A percentile compares a stretch with the other conserved stretches of the same genome.
Evolutionary conservation across 2,113 vertebrate genomes (phyloP).

Genomic region (Shinisaurus crocodilurus): DNA sequence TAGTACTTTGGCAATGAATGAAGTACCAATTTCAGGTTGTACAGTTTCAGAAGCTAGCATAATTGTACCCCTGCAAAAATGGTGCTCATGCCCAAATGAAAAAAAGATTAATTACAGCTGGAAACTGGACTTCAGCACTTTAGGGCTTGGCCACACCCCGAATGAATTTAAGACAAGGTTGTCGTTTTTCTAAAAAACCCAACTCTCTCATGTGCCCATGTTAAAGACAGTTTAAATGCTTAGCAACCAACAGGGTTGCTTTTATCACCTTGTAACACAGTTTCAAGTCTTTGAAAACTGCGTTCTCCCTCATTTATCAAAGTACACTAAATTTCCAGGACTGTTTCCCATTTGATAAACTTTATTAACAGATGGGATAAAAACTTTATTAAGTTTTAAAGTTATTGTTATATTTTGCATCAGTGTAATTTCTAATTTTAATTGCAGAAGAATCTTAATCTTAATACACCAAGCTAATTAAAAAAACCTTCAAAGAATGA

Average conservation of each 20-base stretch:
- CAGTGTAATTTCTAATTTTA: not conserved
- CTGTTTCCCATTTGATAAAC: slow-evolving; percentile 20
- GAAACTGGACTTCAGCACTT: not conserved
- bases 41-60: slow-evolving; percentile 25
- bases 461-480: rapidly evolving
- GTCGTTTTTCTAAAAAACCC: no score
- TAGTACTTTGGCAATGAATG: slow-evolving; percentile 18
- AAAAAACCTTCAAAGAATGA: slow-evolving; percentile 26
- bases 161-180: not conserved
- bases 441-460: not conserved
- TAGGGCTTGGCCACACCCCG: slow-evolving; percentile 7
- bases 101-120: slow-evolving; percentile 15
- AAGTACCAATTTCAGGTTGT: slow-evolving; percentile 9
- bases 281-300: slow-evolving; percentile 20
- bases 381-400: not conserved
- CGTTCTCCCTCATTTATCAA: not conserved
- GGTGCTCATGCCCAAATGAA: not conserved
- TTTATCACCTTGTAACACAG: slow-evolving; percentile 15
- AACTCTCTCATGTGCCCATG: not conserved
- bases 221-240: slow-evolving; percentile 10
- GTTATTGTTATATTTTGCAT: not conserved
- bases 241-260: not conserved
- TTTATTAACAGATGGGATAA: not conserved
- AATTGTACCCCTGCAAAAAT: slow-evolving; percentile 9
- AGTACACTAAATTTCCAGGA: slow-evolving; percentile 11